Percentiles rank a stretch among this genome's conserved stretches.
These are phyloP conservation scores for Shargacucullia verbasci DNA, from an alignment of 2,888 invertebrate species.

Conservation along the genomic window DNA sequence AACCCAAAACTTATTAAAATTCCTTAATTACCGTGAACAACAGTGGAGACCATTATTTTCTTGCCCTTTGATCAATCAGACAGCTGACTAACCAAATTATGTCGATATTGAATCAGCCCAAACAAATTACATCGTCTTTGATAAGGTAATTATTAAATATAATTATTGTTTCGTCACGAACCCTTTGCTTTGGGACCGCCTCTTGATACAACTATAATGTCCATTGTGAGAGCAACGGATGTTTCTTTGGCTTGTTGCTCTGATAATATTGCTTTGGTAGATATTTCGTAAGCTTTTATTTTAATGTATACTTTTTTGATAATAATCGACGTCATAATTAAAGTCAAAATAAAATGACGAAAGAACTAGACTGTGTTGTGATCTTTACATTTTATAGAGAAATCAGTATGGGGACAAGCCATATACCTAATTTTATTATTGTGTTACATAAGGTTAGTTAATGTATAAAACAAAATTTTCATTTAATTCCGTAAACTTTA, in stretches of 20 bases:
- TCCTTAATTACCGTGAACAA: constrained; percentile 69
- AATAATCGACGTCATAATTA: background rate
- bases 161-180: constrained; percentile 85
- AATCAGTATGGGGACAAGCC: no score
- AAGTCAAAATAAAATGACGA: background rate
- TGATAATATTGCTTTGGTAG: constrained; percentile 8
- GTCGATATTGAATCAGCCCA: constrained; percentile 76
- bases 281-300: constrained; percentile 1
- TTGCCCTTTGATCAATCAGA: constrained; percentile 73
- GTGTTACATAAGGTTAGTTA: no score
- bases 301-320: constrained; percentile 8
- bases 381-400: no score
- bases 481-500: background rate
- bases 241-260: constrained; percentile 2
- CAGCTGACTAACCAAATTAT: constrained; percentile 77
- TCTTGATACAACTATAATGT: constrained; percentile 33
- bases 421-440: no score
- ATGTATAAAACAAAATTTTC: background rate
- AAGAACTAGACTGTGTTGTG: background rate
- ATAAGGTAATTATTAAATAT: constrained; percentile 81
- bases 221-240: constrained; percentile 16
- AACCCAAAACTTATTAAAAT: constrained; percentile 64
- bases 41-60: constrained; percentile 55
- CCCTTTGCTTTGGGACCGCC: constrained; percentile 62
- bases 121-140: constrained; percentile 78